A percentile compares a stretch with the other conserved stretches of the same genome.
Evolutionary conservation across 2,888 invertebrate genomes (phyloP).

Genomic region (Choreutis nemorana): DNA sequence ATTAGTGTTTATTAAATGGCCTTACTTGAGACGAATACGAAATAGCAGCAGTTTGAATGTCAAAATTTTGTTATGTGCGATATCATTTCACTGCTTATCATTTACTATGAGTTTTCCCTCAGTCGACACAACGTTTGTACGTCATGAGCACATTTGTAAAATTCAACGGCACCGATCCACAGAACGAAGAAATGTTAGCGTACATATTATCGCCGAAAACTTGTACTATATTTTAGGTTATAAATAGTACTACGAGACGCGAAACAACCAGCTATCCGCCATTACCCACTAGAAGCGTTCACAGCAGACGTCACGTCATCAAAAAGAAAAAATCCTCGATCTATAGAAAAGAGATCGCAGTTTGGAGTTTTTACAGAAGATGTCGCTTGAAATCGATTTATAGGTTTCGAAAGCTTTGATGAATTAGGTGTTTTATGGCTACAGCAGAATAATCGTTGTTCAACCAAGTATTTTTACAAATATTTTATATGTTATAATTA

Average conservation of each 20-base stretch:
- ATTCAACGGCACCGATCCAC: conserved; percentile 60
- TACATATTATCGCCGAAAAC: conserved; percentile 68
- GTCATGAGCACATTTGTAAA: conserved; percentile 59
- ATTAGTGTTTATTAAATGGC: conserved; percentile 67
- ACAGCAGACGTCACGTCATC: conserved; percentile 61
- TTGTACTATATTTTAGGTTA: conserved; percentile 67
- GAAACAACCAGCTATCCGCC: conserved; percentile 65
- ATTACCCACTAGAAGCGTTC: conserved; percentile 55
- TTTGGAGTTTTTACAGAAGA: conserved; percentile 19
- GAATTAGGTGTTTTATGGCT: too few relatives aligned
- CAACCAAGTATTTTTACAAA: too few relatives aligned
- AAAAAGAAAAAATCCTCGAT: conserved; percentile 22
- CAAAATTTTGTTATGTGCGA: conserved; percentile 65
- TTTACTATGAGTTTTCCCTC: conserved; percentile 43
- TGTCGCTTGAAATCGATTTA: too few relatives aligned
- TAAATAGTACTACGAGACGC: conserved; percentile 67
- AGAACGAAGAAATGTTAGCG: conserved; percentile 60
- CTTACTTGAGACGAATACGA: conserved; percentile 66
- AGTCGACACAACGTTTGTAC: conserved; percentile 51
- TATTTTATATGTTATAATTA: too few relatives aligned
- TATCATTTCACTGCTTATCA: conserved; percentile 64
- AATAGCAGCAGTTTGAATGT: conserved; percentile 65
- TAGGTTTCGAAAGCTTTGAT: too few relatives aligned
- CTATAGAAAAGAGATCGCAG: conserved; percentile 6
- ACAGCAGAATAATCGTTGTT: too few relatives aligned